Evolutionary conservation across 30 jellyfish, hydroid and myxozoan species (phyloP).

Genomic region (Aurelia aurita): DNA sequence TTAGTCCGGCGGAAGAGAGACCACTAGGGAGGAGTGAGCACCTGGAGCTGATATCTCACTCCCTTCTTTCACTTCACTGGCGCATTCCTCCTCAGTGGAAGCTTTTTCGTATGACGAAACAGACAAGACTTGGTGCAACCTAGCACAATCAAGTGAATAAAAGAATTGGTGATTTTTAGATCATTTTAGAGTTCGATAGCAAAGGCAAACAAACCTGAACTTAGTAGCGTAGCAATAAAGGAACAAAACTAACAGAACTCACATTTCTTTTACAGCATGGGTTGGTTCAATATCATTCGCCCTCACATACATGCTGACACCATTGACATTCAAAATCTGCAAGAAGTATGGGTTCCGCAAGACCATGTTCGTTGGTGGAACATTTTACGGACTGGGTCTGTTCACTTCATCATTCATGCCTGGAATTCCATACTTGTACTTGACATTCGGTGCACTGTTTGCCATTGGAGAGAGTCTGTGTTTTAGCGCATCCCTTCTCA

Average conservation of each 20-base stretch:
- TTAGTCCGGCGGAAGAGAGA: no score
- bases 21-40: no score
- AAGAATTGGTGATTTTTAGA: no score
- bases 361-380: constrained; percentile 82
- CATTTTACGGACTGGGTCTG: constrained; percentile 83
- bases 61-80: no score
- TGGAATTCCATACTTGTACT: constrained; percentile 77
- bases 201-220: no score
- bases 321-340: constrained; percentile 85
- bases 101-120: no score
- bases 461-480: constrained; percentile 86
- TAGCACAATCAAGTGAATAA: no score
- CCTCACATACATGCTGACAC: constrained; percentile 85
- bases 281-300: constrained; percentile 90
- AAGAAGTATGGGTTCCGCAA: constrained; percentile 73
- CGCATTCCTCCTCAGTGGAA: no score
- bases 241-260: not conserved
- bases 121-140: no score
- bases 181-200: no score
- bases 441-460: constrained; percentile 78
- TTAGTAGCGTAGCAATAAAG: no score
- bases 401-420: constrained; percentile 83
- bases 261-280: constrained; percentile 79
- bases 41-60: no score
- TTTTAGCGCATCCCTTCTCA: constrained; percentile 82